phyloP scores from a whole-genome alignment of 2,888 invertebrate species.

The Diarsia rubi region DNA sequence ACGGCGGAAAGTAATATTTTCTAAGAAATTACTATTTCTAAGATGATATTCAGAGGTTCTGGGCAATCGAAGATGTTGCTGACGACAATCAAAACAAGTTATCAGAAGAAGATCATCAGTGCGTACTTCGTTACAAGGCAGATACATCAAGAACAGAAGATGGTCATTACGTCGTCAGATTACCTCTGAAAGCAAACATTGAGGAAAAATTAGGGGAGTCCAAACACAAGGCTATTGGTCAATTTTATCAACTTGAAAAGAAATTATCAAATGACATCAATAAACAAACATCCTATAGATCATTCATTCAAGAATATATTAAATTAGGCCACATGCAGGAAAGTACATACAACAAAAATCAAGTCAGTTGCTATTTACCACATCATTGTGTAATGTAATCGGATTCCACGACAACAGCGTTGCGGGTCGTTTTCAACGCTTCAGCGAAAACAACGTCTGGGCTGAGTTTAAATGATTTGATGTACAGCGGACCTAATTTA shows the following conservation, averaged over 20 bases:
- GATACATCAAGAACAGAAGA: background rate
- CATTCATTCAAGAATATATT: background rate
- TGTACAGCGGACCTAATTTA: too few species aligned
- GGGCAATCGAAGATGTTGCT: background rate
- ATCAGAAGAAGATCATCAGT: constrained; percentile 2
- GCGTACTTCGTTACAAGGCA: background rate
- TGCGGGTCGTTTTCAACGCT: background rate
- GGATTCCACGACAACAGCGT: background rate
- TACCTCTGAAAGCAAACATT: background rate
- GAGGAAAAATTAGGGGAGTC: background rate
- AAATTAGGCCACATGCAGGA: background rate
- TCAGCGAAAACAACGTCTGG: background rate
- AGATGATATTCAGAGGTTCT: background rate
- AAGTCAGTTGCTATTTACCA: background rate
- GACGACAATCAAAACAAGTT: background rate
- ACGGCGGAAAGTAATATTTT: too few species aligned
- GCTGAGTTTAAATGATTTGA: background rate
- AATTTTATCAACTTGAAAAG: background rate
- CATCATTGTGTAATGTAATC: constrained; percentile 1
- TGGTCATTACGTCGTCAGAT: background rate
- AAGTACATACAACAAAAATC: background rate
- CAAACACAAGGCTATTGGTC: background rate
- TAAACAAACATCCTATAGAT: background rate
- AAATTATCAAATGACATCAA: background rate
- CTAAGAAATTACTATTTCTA: too few species aligned